Evolutionary conservation across 2,888 invertebrate genomes (phyloP).

Genomic region (Labia minor): DNA sequence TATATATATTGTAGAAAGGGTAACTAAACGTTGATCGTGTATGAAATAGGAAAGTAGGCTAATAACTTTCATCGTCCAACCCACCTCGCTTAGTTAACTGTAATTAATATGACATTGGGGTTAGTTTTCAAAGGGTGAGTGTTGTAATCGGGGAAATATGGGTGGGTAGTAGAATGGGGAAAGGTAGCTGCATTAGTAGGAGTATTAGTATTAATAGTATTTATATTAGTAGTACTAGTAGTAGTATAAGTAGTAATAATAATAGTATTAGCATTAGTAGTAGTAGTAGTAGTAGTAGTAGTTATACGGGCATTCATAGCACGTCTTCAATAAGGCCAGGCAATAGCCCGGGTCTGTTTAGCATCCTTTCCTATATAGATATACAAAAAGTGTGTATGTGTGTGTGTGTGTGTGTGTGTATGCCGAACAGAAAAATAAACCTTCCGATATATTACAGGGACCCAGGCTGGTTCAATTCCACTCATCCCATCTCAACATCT

Average conservation of each 20-base stretch:
- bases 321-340: slow-evolving; percentile 13
- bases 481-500: no score
- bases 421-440: slow-evolving; percentile 1
- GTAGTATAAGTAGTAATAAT: no score
- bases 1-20: no score
- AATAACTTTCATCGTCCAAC: neutral
- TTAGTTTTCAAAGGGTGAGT: neutral
- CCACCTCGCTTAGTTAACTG: neutral
- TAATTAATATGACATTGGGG: neutral
- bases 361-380: neutral
- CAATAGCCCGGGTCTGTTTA: slow-evolving; percentile 13
- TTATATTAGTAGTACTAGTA: no score
- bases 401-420: no score
- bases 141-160: no score
- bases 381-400: no score
- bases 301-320: neutral
- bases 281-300: neutral
- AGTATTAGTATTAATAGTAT: no score
- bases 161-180: no score
- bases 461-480: neutral
- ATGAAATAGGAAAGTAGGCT: slow-evolving; percentile 6
- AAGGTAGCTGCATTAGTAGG: neutral
- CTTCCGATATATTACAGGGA: slow-evolving; percentile 1
- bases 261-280: no score
- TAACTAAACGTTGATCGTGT: neutral